Evolutionary conservation across 1,140 invertebrate species (phyloP).

Genomic region (Maniola jurtina): DNA sequence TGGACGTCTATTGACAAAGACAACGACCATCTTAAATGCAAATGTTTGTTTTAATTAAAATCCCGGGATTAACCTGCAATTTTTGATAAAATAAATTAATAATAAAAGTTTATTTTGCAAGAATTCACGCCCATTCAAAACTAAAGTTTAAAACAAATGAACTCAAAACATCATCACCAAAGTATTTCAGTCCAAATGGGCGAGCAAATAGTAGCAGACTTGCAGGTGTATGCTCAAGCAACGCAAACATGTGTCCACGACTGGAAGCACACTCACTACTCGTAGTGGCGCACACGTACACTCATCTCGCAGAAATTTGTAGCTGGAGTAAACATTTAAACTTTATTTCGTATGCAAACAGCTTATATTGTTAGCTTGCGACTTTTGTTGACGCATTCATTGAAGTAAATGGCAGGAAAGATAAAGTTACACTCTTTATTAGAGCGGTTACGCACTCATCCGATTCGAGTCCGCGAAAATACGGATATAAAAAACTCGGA

Average conservation of each 20-base stretch:
- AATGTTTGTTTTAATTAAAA: too few relatives aligned
- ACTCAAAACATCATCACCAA: background rate
- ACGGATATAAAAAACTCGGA: too few relatives aligned
- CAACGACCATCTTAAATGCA: too few relatives aligned
- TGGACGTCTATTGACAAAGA: too few relatives aligned
- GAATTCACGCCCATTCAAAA: too few relatives aligned
- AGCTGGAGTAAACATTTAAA: conserved; percentile 9
- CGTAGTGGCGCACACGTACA: background rate
- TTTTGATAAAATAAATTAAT: too few relatives aligned
- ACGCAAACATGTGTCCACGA: conserved; percentile 17
- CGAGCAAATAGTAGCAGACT: conserved; percentile 15
- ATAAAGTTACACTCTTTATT: too few relatives aligned
- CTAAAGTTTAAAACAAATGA: too few relatives aligned
- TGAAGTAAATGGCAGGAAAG: background rate
- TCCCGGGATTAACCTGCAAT: too few relatives aligned
- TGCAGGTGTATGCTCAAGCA: conserved; percentile 3
- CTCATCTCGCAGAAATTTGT: conserved; percentile 16
- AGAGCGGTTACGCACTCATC: too few relatives aligned
- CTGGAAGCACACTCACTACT: background rate
- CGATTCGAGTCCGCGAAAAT: too few relatives aligned
- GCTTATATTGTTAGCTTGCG: background rate
- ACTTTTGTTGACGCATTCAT: background rate
- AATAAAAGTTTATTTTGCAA: too few relatives aligned
- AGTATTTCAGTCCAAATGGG: background rate
- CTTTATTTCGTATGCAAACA: conserved; percentile 11